phyloP scores from a whole-genome alignment of 2,113 vertebrate genomes.

The Cyprinodon tularosa region DNA sequence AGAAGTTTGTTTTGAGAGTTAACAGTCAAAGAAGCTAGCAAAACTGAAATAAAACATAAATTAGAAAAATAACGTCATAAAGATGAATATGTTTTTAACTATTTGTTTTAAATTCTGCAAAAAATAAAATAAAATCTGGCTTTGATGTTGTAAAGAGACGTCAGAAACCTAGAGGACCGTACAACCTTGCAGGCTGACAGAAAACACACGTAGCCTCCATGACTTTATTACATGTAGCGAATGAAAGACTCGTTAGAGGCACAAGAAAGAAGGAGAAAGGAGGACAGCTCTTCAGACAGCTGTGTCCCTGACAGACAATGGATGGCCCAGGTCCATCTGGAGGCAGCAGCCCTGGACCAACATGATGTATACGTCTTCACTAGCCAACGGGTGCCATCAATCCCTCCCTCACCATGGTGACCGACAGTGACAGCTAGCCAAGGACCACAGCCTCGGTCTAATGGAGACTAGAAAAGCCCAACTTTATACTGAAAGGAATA shows the following conservation, averaged over 20 bases:
- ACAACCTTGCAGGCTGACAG: constrained; percentile 18
- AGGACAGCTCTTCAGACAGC: constrained; percentile 86
- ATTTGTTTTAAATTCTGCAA: constrained; percentile 4
- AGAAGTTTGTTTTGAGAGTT: too few species aligned
- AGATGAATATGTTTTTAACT: constrained; percentile 14
- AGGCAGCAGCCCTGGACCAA: constrained; percentile 92
- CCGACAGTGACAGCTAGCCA: constrained; percentile 84
- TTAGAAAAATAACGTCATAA: constrained; percentile 10
- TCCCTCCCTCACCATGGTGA: constrained; percentile 85
- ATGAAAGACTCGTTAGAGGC: constrained; percentile 43
- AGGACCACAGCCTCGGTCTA: constrained; percentile 63
- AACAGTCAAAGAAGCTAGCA: too few species aligned
- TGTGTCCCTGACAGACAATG: constrained; percentile 98
- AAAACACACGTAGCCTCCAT: constrained; percentile 6
- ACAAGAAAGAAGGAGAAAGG: constrained; percentile 48
- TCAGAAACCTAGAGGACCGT: constrained; percentile 14
- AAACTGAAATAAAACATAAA: neutral
- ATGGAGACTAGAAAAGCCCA: constrained; percentile 10
- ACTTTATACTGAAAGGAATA: neutral
- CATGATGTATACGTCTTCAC: constrained; percentile 98
- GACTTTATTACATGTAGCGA: constrained; percentile 15
- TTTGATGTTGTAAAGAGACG: constrained; percentile 1
- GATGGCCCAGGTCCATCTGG: constrained; percentile 97
- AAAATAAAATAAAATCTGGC: constrained; percentile 1
- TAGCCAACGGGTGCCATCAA: constrained; percentile 94